These are phyloP conservation scores for Goniozus legneri DNA, from an alignment of 1,140 invertebrate genomes.

Conservation along the genomic window DNA sequence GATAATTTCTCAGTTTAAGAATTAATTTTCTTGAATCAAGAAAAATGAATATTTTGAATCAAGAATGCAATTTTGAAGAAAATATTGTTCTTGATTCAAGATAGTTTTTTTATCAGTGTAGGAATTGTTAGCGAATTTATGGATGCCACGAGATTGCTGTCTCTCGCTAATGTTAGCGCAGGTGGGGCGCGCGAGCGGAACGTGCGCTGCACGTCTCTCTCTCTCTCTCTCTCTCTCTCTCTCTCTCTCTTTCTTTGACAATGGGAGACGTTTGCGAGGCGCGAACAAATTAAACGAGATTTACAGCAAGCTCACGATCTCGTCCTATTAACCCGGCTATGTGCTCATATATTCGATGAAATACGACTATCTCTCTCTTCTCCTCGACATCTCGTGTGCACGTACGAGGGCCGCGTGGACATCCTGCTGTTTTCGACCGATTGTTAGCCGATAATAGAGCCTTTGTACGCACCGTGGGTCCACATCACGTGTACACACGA, in stretches of 20 bases:
- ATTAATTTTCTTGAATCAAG: no score
- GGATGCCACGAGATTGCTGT: slow-evolving; percentile 26
- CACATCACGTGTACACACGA: no score
- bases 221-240: no score
- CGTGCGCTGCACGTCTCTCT: no score
- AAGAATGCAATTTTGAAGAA: no score
- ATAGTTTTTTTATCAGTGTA: no score
- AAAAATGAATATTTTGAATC: no score
- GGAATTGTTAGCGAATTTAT: slow-evolving; percentile 23
- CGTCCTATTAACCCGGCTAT: slow-evolving; percentile 30
- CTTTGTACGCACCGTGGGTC: no score
- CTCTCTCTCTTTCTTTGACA: slow-evolving; percentile 10
- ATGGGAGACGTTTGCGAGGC: slow-evolving; percentile 17
- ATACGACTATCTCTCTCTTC: slow-evolving; percentile 16
- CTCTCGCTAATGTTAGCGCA: no score
- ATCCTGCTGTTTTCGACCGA: slow-evolving; percentile 20
- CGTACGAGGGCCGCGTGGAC: not conserved
- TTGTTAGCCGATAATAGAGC: slow-evolving; percentile 22
- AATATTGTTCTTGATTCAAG: no score
- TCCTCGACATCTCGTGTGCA: not conserved
- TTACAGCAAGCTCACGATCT: slow-evolving; percentile 30
- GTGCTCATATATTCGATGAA: slow-evolving; percentile 30
- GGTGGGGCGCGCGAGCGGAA: slow-evolving; percentile 9
- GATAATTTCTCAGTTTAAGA: no score
- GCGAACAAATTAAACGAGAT: slow-evolving; percentile 33